phyloP scores from a whole-genome alignment of 2,113 vertebrate species.

The Camelus bactrianus region DNA sequence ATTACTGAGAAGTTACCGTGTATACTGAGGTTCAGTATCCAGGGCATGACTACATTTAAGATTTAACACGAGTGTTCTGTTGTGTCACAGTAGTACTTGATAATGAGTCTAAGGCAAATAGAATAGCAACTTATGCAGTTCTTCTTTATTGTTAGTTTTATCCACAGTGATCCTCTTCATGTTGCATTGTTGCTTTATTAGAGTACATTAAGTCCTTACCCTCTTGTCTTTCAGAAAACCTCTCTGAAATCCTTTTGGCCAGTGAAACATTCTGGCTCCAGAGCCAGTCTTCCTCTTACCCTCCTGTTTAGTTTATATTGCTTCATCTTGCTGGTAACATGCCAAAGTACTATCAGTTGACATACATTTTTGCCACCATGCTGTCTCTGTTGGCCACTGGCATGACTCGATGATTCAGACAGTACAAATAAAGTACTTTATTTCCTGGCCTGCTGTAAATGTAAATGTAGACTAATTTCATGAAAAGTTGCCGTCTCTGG shows the following conservation, averaged over 20 bases:
- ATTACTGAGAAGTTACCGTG: not conserved
- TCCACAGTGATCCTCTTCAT: not conserved
- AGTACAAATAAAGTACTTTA: not conserved
- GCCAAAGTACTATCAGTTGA: not conserved
- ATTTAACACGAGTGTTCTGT: not conserved
- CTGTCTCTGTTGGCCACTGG: not conserved
- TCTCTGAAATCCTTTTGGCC: slow-evolving; percentile 32
- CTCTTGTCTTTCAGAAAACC: slow-evolving; percentile 62
- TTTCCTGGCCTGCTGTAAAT: slow-evolving; percentile 25
- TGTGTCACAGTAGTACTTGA: not conserved
- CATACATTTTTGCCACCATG: not conserved
- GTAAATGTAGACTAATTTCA: not conserved
- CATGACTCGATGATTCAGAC: not conserved
- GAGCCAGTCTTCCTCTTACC: not conserved
- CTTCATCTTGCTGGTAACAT: slow-evolving; percentile 39
- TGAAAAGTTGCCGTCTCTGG: slow-evolving; percentile 39
- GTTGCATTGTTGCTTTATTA: not conserved
- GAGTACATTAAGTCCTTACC: not conserved
- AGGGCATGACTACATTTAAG: not conserved
- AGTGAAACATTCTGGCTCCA: slow-evolving; percentile 10
- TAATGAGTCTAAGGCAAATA: not conserved
- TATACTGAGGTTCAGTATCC: not conserved
- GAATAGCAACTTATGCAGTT: not conserved
- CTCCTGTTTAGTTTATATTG: slow-evolving; percentile 48
- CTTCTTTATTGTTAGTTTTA: not conserved